These are phyloP conservation scores for Spinus pinus DNA, from an alignment of 2,797 vertebrate species.

Conservation along the genomic window DNA sequence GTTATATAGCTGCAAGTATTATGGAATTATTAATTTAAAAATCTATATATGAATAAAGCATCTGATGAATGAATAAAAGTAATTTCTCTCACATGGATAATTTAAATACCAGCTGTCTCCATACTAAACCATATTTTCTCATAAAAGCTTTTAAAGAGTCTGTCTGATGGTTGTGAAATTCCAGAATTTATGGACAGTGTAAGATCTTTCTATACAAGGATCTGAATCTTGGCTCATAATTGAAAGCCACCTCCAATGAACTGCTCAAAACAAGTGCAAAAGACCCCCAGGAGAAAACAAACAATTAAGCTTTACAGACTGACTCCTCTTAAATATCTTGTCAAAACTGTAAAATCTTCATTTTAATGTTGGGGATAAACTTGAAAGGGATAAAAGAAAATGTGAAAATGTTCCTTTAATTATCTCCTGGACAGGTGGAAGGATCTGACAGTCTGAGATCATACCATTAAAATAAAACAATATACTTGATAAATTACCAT, in stretches of 20 bases:
- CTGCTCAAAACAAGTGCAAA: slow-evolving; percentile 23
- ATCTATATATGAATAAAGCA: slow-evolving; percentile 67
- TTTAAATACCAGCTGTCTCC: slow-evolving; percentile 70
- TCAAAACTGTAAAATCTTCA: neutral
- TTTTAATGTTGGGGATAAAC: neutral
- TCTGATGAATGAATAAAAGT: slow-evolving; percentile 66
- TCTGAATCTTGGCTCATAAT: slow-evolving; percentile 13
- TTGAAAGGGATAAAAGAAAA: neutral
- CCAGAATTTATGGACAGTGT: slow-evolving; percentile 50
- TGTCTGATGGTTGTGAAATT: slow-evolving; percentile 48
- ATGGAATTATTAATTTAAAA: slow-evolving; percentile 71
- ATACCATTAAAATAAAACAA: neutral
- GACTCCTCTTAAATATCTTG: neutral
- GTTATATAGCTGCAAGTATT: slow-evolving; percentile 38
- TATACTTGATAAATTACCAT: neutral
- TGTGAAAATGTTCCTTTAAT: neutral
- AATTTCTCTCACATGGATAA: slow-evolving; percentile 67
- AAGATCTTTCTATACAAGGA: slow-evolving; percentile 14
- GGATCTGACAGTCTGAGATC: neutral
- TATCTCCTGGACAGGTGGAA: neutral
- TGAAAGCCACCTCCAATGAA: neutral
- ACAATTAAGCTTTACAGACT: neutral
- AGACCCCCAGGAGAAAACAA: neutral
- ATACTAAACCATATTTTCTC: slow-evolving; percentile 65
- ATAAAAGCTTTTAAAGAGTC: slow-evolving; percentile 68